Base-by-base conservation (phyloP, 1,140 invertebrate species). In the Atta colombica region DNA sequence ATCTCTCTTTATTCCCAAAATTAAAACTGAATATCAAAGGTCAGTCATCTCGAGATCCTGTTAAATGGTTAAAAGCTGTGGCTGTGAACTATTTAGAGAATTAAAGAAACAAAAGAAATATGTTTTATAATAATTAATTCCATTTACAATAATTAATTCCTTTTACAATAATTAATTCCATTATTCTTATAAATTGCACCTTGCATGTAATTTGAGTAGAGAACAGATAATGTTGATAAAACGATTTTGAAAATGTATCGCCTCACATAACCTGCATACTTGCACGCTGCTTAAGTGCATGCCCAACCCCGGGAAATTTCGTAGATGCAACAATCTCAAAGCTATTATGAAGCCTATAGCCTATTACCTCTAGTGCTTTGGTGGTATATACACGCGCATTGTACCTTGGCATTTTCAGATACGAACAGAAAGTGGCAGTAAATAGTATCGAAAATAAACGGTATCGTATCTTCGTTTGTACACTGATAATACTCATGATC, bases 251-350 rank as follows among this genome's bases (percentile, higher is more conserved):
- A 88, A 88, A 88, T 77, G 45, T 58, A 28, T n/a, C 14, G 39
- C 25, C 51, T 86, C 68, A 14, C 28, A 12, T 61, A 45, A 31
- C 25, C 45, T 60, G 60, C 58, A 51, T 71, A 51, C 86, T 87
- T 45, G 66, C 72, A 51, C 31, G 49, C 69, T 77, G 61, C 55
- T 86, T 88, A 86, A 89, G 87, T 86, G 88, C 82, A 88, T 78
- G 58, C 49, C 61, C 69, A 58, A 39, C 69, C 61, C 61, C 53
- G 51, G 49, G 88, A 90, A 90, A 90, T 90, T 89, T 90, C 88
- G 53, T 66, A 87, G 85, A 89, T 51, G 71, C 85, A 90, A 89
- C 89, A 90, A 90, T 84, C 77, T 82, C 51, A 49, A 60, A 87
- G 89, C 88, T 84, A 90, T 90, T 89, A 89, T 51, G 35, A 61